Conservation (phyloP, 2,888 invertebrate genomes). For the Lapara coniferarum region DNA sequence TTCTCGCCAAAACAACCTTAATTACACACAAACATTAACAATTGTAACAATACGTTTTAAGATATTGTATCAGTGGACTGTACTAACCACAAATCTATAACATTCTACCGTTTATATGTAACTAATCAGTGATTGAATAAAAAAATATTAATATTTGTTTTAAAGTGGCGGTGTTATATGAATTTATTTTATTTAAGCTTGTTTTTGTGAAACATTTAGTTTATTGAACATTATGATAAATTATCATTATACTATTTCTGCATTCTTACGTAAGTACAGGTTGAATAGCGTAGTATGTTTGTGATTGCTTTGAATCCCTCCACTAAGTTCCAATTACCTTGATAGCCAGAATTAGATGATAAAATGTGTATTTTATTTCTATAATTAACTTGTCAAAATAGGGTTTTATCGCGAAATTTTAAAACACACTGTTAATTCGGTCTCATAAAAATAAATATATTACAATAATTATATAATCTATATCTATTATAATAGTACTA, state of each 20-base stretch:
- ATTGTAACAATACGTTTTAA: not conserved
- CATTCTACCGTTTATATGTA: not conserved
- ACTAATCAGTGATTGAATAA: conserved; percentile 8
- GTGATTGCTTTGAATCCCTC: not conserved
- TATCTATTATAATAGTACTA: too few species aligned
- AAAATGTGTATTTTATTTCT: too few species aligned
- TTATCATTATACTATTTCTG: conserved; percentile 30
- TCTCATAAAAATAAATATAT: too few species aligned
- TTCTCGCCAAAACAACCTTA: conserved; percentile 60
- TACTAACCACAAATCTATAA: not conserved
- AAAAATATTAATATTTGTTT: not conserved
- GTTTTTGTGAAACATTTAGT: conserved; percentile 35
- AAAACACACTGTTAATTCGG: too few species aligned
- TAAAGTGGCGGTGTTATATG: conserved; percentile 47
- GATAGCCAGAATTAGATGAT: too few species aligned
- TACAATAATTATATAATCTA: not conserved
- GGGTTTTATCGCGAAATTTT: too few species aligned
- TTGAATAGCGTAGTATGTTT: conserved; percentile 14
- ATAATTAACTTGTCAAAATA: too few species aligned
- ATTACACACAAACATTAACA: conserved; percentile 39
- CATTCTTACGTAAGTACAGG: conserved; percentile 55
- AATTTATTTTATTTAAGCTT: conserved; percentile 48
- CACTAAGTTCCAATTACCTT: too few species aligned
- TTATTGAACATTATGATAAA: conserved; percentile 29
- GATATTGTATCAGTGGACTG: conserved; percentile 1